Evolutionary conservation across 2,113 vertebrate genomes (phyloP).

Genomic region (Falco punctatus): DNA sequence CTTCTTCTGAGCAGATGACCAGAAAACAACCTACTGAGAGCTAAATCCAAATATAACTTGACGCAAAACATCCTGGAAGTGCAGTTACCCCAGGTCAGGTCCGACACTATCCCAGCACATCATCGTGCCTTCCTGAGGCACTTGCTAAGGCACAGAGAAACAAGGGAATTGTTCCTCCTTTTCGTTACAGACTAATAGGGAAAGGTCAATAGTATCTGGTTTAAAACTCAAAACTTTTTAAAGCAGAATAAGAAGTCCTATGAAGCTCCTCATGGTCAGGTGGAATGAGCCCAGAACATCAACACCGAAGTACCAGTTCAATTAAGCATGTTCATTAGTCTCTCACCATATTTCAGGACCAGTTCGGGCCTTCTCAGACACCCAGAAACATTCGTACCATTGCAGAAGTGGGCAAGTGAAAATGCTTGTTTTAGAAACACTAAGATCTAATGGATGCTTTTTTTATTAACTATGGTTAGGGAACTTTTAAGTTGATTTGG

Average conservation of each 20-base stretch:
- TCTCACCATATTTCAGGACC: neutral
- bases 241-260: neutral
- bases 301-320: neutral
- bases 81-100: neutral
- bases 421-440: neutral
- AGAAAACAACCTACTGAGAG: neutral
- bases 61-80: neutral
- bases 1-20: neutral
- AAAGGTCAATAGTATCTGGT: rapidly evolving
- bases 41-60: neutral
- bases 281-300: neutral
- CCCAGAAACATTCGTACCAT: rapidly evolving
- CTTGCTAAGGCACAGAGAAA: neutral
- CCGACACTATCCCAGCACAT: rapidly evolving
- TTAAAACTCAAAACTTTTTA: neutral
- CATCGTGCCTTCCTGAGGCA: neutral
- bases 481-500: neutral
- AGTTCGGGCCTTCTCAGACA: neutral
- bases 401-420: neutral
- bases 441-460: neutral
- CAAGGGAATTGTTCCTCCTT: neutral
- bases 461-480: neutral
- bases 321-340: neutral
- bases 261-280: neutral
- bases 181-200: neutral